These are phyloP conservation scores for Mastomys natalensis DNA, from an alignment of 2,113 vertebrate genomes.

Conservation along the genomic window DNA sequence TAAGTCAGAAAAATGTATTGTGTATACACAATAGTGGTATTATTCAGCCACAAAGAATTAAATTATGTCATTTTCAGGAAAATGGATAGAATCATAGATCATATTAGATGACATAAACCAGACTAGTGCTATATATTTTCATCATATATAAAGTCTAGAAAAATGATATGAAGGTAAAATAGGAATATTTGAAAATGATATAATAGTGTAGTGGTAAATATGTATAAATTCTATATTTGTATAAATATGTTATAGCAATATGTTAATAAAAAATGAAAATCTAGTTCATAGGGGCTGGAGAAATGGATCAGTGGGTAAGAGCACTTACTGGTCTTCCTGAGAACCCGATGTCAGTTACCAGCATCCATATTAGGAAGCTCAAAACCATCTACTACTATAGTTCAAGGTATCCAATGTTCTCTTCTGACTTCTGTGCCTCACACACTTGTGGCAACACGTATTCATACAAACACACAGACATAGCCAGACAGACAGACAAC, in stretches of 20 bases:
- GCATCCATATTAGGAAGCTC: background rate
- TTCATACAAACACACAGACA: no score
- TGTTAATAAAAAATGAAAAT: background rate
- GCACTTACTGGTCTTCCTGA: background rate
- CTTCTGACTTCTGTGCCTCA: background rate
- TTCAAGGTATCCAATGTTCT: background rate
- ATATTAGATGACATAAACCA: background rate
- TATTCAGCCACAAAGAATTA: background rate
- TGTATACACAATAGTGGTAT: background rate
- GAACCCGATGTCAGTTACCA: background rate
- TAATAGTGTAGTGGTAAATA: background rate
- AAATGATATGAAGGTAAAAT: background rate
- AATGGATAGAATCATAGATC: background rate
- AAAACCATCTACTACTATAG: background rate
- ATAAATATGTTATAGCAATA: background rate
- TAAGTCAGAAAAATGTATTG: background rate
- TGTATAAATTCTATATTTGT: background rate
- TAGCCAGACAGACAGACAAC: no score
- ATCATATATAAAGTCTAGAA: background rate
- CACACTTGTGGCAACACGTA: background rate
- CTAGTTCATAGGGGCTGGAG: background rate
- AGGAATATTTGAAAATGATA: background rate
- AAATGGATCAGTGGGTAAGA: background rate
- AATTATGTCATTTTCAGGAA: background rate
- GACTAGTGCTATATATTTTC: background rate